These are phyloP conservation scores for Meloidogyne hapla DNA, from an alignment of 1,140 invertebrate genomes.

Conservation along the genomic window DNA sequence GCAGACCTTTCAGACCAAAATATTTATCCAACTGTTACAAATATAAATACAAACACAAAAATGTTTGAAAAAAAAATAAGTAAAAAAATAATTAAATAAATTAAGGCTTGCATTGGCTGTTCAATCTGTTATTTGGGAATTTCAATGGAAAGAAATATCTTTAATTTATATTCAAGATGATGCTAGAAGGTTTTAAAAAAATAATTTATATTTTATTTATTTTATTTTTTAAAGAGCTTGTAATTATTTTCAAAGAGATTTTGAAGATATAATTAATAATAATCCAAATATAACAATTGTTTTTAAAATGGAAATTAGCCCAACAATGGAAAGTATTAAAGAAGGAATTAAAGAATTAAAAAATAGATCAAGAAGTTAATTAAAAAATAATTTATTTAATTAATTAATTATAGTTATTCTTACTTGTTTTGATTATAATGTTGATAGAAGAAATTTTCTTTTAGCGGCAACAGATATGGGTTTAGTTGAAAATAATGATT, in stretches of 20 bases:
- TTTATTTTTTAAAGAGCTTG: slow-evolving; percentile 29
- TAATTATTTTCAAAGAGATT: slow-evolving; percentile 39
- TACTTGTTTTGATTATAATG: slow-evolving; percentile 40
- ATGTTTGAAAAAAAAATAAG: slow-evolving; percentile 5
- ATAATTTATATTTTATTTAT: neutral
- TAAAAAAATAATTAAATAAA: neutral
- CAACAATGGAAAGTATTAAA: slow-evolving; percentile 28
- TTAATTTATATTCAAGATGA: slow-evolving; percentile 40
- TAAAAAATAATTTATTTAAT: neutral
- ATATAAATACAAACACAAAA: slow-evolving; percentile 27
- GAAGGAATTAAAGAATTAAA: slow-evolving; percentile 13
- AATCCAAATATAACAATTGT: slow-evolving; percentile 20
- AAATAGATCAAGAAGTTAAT: slow-evolving; percentile 31
- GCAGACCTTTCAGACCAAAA: slow-evolving; percentile 23
- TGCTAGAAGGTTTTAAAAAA: slow-evolving; percentile 16
- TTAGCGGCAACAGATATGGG: slow-evolving; percentile 35
- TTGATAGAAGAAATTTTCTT: slow-evolving; percentile 40
- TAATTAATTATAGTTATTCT: slow-evolving; percentile 35
- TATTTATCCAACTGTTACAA: slow-evolving; percentile 39
- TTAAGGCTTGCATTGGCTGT: slow-evolving; percentile 27
- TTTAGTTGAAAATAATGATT: slow-evolving; percentile 38
- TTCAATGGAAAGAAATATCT: slow-evolving; percentile 45
- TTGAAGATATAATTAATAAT: slow-evolving; percentile 22
- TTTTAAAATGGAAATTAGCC: slow-evolving; percentile 15
- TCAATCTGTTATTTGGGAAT: slow-evolving; percentile 28